Percentiles rank a stretch among this genome's conserved stretches.
Conservation (phyloP, 2,888 invertebrate genomes). For the Drosophila percnosoma region DNA sequence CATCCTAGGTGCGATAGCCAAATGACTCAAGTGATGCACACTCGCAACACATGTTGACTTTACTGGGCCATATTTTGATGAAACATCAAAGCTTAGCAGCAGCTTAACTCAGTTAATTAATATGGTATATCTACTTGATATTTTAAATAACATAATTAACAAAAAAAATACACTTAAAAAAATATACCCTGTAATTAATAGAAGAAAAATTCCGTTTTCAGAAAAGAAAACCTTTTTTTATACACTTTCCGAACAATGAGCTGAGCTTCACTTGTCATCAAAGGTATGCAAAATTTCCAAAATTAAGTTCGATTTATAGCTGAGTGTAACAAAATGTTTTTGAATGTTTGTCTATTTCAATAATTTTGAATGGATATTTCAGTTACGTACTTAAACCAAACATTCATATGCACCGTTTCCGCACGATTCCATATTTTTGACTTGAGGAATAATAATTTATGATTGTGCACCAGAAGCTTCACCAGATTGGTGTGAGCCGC, state of each 20-base stretch:
- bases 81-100: neutral
- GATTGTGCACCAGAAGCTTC: conserved; percentile 43
- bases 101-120: neutral
- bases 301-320: neutral
- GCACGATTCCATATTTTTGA: conserved; percentile 9
- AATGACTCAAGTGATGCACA: conserved; percentile 15
- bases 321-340: neutral
- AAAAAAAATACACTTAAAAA: neutral
- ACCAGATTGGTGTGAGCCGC: conserved; percentile 54
- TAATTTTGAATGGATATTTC: neutral
- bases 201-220: neutral
- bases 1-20: conserved; percentile 30
- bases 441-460: conserved; percentile 43
- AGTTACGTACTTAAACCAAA: neutral
- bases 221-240: neutral
- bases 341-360: neutral
- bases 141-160: neutral
- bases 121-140: no score
- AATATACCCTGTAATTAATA: neutral
- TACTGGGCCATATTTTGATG: neutral
- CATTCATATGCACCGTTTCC: conserved; percentile 3
- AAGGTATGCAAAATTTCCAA: neutral
- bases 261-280: neutral
- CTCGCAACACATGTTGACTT: conserved; percentile 8
- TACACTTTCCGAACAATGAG: neutral